Percentiles rank a stretch among this genome's conserved stretches.
These are phyloP conservation scores for Corynorhinus townsendii DNA, from an alignment of 2,113 vertebrate species.

Conservation along the genomic window DNA sequence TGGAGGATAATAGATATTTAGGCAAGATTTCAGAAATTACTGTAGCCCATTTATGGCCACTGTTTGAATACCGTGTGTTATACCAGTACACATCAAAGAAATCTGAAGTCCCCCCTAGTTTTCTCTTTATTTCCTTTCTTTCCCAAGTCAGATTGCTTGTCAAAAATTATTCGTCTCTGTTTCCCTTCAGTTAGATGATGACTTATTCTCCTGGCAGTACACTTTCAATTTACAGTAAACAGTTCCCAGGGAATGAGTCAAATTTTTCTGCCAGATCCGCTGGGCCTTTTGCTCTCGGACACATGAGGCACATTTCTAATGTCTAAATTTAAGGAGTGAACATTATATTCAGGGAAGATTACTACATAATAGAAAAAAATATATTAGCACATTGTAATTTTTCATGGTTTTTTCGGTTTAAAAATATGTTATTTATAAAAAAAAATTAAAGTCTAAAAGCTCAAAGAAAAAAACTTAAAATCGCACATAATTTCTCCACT, in stretches of 20 bases:
- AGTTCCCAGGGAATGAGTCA: background rate
- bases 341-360: background rate
- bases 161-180: background rate
- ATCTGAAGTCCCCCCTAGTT: background rate
- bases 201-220: background rate
- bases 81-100: background rate
- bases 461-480: conserved; percentile 30
- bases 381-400: background rate
- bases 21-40: background rate
- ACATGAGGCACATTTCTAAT: background rate
- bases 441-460: background rate
- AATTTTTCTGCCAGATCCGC: background rate
- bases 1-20: background rate
- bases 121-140: background rate
- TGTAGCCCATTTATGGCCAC: background rate
- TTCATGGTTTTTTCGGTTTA: background rate
- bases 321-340: background rate
- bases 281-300: background rate
- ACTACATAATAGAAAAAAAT: background rate
- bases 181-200: background rate
- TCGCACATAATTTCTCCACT: background rate
- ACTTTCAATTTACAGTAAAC: background rate
- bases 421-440: background rate
- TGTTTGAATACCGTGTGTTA: background rate
- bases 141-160: background rate